These are phyloP conservation scores for Cryptus armator DNA, from an alignment of 2,888 invertebrate species.

Conservation along the genomic window DNA sequence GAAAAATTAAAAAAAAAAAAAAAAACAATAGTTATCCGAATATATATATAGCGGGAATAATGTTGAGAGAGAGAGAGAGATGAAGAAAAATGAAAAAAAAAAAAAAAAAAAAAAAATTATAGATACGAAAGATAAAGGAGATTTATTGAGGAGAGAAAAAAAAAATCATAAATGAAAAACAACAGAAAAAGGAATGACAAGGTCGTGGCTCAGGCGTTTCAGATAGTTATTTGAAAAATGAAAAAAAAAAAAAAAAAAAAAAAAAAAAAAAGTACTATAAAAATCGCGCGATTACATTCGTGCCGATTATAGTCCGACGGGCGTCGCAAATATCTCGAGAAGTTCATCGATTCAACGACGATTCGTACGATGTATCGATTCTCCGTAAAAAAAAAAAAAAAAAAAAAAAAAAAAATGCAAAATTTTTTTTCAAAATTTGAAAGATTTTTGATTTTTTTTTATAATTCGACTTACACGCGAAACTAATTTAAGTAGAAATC, in stretches of 20 bases:
- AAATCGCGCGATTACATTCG: slow-evolving; percentile 40
- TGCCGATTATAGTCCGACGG: slow-evolving; percentile 41
- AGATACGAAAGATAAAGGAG: slow-evolving; percentile 19
- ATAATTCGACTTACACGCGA: background rate
- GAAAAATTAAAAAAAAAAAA: slow-evolving; percentile 35
- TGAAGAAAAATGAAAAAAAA: slow-evolving; percentile 32
- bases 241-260: slow-evolving; percentile 41
- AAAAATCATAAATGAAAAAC: slow-evolving; percentile 37
- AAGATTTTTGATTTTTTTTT: background rate
- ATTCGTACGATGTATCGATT: slow-evolving; percentile 51
- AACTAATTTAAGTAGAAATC: background rate
- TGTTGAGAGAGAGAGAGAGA: slow-evolving; percentile 52
- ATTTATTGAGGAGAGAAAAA: slow-evolving; percentile 33
- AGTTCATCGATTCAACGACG: slow-evolving; percentile 51
- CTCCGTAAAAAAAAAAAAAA: background rate
- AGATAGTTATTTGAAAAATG: slow-evolving; percentile 57
- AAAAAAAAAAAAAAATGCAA: background rate
- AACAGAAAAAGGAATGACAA: slow-evolving; percentile 64
- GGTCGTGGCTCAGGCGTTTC: slow-evolving; percentile 64
- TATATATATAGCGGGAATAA: slow-evolving; percentile 50
- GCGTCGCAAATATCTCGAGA: slow-evolving; percentile 37
- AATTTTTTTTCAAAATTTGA: background rate
- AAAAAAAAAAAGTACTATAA: slow-evolving; percentile 38
- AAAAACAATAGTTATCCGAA: slow-evolving; percentile 6
- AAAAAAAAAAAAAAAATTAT: slow-evolving; percentile 37